These are phyloP conservation scores for Melanotaenia nigrans DNA, from an alignment of 2,797 vertebrate genomes.

Conservation along the genomic window DNA sequence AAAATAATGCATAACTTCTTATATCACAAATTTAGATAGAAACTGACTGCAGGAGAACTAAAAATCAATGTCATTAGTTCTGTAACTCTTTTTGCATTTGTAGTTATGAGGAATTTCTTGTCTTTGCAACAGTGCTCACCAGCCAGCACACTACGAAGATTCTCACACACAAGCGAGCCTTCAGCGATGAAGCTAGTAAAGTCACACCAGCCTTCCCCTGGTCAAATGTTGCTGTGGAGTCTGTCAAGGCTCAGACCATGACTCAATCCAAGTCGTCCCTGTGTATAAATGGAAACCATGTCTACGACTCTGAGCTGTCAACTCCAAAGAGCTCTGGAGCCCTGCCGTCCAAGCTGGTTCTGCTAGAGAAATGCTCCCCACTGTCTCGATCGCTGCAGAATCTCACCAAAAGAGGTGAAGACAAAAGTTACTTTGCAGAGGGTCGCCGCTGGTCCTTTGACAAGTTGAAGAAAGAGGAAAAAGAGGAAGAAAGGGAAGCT, in stretches of 20 bases:
- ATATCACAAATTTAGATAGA: not conserved
- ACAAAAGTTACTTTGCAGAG: constrained; percentile 71
- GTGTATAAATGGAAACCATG: constrained; percentile 96
- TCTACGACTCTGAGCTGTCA: constrained; percentile 86
- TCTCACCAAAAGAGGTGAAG: constrained; percentile 80
- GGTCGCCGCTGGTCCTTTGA: constrained; percentile 83
- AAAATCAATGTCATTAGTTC: not conserved
- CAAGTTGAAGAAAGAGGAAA: constrained; percentile 80
- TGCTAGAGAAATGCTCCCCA: constrained; percentile 82
- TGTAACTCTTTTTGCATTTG: not conserved
- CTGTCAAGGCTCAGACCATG: constrained; percentile 84
- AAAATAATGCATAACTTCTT: not conserved
- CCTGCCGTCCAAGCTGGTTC: constrained; percentile 79
- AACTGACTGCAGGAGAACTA: not conserved
- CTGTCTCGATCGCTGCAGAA: constrained; percentile 84
- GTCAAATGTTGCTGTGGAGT: constrained; percentile 73
- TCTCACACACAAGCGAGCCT: constrained; percentile 91
- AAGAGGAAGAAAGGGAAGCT: constrained; percentile 76
- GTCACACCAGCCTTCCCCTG: constrained; percentile 68
- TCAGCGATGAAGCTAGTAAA: constrained; percentile 90
- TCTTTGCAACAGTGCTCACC: constrained; percentile 78
- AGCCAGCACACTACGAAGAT: constrained; percentile 83
- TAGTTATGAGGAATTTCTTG: constrained; percentile 5
- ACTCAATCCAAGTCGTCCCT: constrained; percentile 88
- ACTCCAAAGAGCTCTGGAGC: constrained; percentile 59